phyloP scores from a whole-genome alignment of 2,797 vertebrate species.

The Onychomys leucogaster region DNA sequence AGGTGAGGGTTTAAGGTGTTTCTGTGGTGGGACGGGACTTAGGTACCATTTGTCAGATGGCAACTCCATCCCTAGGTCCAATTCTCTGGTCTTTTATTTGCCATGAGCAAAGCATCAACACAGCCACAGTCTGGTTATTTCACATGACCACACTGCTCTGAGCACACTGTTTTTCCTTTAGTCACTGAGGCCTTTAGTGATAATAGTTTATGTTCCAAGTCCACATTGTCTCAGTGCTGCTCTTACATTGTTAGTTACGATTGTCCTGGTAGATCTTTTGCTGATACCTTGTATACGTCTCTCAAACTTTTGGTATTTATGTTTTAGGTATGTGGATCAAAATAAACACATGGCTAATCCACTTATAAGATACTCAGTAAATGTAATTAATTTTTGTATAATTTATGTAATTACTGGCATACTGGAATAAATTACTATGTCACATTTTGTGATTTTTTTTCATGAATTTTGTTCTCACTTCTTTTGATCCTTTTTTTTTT shows the following conservation, averaged over 20 bases:
- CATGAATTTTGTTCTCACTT: not conserved
- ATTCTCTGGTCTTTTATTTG: not conserved
- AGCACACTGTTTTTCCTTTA: not conserved
- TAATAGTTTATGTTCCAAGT: not conserved
- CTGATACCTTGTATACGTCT: not conserved
- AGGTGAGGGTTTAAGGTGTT: not conserved
- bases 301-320: not conserved
- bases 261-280: not conserved
- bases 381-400: constrained; percentile 7
- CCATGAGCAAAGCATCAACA: rapidly evolving
- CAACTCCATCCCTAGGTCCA: not conserved
- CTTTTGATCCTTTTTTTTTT: not conserved
- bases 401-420: not conserved
- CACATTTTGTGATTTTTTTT: not conserved
- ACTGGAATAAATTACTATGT: not conserved
- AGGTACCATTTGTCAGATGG: no score
- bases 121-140: no score
- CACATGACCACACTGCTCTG: not conserved
- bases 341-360: not conserved
- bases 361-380: not conserved
- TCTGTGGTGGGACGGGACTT: not conserved
- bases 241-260: not conserved
- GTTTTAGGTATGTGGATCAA: not conserved
- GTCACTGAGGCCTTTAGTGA: not conserved
- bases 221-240: not conserved